Evolutionary conservation across 1,140 invertebrate genomes (phyloP), one percentile per base, ranked within the genome.

Genomic region (Drosophila gunungcola): DNA sequence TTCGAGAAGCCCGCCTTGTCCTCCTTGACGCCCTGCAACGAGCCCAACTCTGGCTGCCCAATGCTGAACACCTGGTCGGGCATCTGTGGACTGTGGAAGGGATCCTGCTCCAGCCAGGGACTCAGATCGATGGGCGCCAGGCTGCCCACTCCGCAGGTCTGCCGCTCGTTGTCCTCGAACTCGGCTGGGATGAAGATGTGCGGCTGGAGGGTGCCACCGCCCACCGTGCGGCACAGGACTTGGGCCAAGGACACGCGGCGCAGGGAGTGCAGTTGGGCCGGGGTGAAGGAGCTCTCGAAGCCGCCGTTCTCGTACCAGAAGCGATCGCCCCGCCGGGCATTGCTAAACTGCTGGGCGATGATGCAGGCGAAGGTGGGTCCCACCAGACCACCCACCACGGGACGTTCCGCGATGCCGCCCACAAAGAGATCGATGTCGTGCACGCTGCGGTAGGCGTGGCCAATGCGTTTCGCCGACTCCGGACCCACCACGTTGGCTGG

Each of bases 311-410:
- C 97, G 83, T 97, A 97, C 97, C 98, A 99, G 92, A 98, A 99
- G 68, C 98, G 93, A 93, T 99, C 98, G 34, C 98, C 98, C 91
- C 96, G 96, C 4, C 97, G 94, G 0, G 98, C 92, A 84, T 97
- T 96, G 25, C 95, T 94, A 90, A 99, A 99, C 89, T 99, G 98
- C 78, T 98, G 96, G 0, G 96, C 98, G 13, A 99, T 97, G 60
- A 99, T 97, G 86, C 98, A 99, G 48, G 97, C 97, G 89, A 99
- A 98, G 0, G 98, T 99, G 1, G 98, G 98, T 0, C 98, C 98
- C 1, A 99, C 96, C 1, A 99, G 89, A 3, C 97, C 98, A 10
- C 97, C 97, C 2, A 92, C 92, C 0, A 98, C 95, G 0, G 96
- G 95, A 11, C 95, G 94, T 86, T 99, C 98, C 0, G 97, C 94